phyloP scores from a whole-genome alignment of 30 jellyfish, hydroid and myxozoan genomes.

The Cassiopea andromeda region DNA sequence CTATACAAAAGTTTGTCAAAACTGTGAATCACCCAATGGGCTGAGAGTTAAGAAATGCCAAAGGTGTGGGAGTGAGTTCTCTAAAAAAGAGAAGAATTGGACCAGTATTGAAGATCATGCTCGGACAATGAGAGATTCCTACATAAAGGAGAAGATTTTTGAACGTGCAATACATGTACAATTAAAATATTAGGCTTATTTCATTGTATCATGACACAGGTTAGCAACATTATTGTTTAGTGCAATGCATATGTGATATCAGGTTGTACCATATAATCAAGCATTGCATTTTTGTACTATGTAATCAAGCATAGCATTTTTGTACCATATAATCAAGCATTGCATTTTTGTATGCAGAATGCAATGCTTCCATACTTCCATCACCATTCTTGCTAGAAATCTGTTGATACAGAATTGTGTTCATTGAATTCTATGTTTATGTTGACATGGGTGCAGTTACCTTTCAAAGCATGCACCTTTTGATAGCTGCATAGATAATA shows the following conservation, averaged over 20 bases:
- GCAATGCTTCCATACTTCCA: not conserved
- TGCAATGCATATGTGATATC: not conserved
- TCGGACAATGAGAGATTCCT: not conserved
- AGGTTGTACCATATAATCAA: not conserved
- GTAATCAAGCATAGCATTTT: not conserved
- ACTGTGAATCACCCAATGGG: constrained; percentile 9
- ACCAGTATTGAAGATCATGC: constrained; percentile 1
- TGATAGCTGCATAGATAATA: not conserved
- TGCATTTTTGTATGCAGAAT: not conserved
- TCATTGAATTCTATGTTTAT: not conserved
- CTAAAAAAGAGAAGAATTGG: constrained; percentile 22
- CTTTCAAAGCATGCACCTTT: not conserved
- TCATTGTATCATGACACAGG: not conserved
- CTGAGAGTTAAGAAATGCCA: constrained; percentile 3
- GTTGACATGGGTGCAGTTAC: not conserved
- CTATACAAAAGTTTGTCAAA: not conserved
- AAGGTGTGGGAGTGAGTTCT: not conserved
- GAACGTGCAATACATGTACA: not conserved
- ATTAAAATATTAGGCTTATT: not conserved
- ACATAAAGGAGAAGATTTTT: constrained; percentile 24
- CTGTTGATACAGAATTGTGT: not conserved
- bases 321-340: no score
- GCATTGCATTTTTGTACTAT: not conserved
- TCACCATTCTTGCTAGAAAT: not conserved
- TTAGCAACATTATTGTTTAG: not conserved